Base-by-base conservation (phyloP, 2,888 invertebrate genomes). In the Lomographa bimaculata region DNA sequence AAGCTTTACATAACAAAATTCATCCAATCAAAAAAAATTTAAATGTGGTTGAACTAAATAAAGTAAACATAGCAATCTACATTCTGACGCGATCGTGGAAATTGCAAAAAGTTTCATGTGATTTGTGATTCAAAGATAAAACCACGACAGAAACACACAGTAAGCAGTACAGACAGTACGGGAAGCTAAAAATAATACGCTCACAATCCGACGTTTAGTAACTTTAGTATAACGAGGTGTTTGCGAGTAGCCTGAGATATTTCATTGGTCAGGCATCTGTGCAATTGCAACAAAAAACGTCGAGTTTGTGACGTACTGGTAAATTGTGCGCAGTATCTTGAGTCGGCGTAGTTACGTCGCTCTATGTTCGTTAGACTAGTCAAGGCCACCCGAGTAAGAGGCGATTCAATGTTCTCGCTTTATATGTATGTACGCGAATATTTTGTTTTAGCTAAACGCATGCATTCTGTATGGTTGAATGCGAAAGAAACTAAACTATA, bases 361-460 rank as follows among this genome's bases (percentile, higher is more conserved):
- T n/a, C 9, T 17, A 11, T 14, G 26, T 20, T 32, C 38, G 35
- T 30, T 32, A 23, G 32, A 6, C 28, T 3, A 16, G 23, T 32
- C 42, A 43, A 43, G 42, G 42, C 32, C 42, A 20, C 5, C 14
- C 8, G 16, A 14, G 32, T 23, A 9, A 16, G 23, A 8, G 34
- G 25, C 42, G 45, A 28, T 35, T 30, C 30, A 9, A 8, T 17
- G 11, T 23, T 33, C 37, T 17, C 20, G 26, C 35, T 41, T 33
- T 21, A 36, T 32, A 38, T 35, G 25, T 28, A 19, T 34, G 12
- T 34, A 32, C 25, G 41, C 26, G 26, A 25, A 18, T 27, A 19
- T 40, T 37, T 42, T 24, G 28, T 46, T 40, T 40, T 43, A 14
- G 30, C 36, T 33, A n/a, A n/a, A n/a, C 11, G 46, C 39, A 39